phyloP scores from a whole-genome alignment of 2,888 invertebrate genomes.

The Tetropium fuscum region DNA sequence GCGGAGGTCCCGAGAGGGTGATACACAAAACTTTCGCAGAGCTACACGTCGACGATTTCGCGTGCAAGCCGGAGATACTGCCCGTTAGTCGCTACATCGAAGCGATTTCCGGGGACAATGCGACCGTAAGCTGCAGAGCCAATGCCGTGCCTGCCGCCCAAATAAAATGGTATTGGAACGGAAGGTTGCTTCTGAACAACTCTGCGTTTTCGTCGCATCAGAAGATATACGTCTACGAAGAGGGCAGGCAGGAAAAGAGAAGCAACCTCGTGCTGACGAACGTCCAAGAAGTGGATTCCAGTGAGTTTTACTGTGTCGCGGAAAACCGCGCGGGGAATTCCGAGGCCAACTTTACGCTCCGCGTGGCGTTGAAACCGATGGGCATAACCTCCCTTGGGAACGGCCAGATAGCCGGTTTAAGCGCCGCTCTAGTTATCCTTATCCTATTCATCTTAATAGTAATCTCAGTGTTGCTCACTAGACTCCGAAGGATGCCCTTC shows the following conservation, averaged over 20 bases:
- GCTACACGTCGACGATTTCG: constrained; percentile 84
- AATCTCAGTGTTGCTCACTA: constrained; percentile 79
- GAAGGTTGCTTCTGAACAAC: constrained; percentile 80
- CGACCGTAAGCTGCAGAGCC: constrained; percentile 84
- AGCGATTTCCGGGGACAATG: constrained; percentile 85
- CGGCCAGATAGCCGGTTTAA: constrained; percentile 87
- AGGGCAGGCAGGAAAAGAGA: constrained; percentile 80
- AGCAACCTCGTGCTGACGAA: constrained; percentile 84
- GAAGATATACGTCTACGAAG: constrained; percentile 80
- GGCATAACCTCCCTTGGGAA: constrained; percentile 86
- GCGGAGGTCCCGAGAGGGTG: constrained; percentile 77
- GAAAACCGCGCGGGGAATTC: constrained; percentile 90
- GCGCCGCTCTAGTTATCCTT: constrained; percentile 83
- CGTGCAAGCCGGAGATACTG: constrained; percentile 85
- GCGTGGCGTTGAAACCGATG: constrained; percentile 81
- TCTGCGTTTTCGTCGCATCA: constrained; percentile 84
- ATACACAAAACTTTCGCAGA: constrained; percentile 82
- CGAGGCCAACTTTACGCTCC: constrained; percentile 90
- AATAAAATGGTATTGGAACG: constrained; percentile 91
- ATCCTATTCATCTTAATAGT: constrained; percentile 80
- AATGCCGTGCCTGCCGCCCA: constrained; percentile 84
- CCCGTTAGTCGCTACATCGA: constrained; percentile 82
- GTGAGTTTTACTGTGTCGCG: constrained; percentile 90
- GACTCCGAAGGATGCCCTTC: constrained; percentile 79
- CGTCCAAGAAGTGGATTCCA: constrained; percentile 85